Percentiles rank a stretch among this genome's conserved stretches.
Conservation (phyloP, 2,113 vertebrate genomes). For the Ammospiza caudacuta region DNA sequence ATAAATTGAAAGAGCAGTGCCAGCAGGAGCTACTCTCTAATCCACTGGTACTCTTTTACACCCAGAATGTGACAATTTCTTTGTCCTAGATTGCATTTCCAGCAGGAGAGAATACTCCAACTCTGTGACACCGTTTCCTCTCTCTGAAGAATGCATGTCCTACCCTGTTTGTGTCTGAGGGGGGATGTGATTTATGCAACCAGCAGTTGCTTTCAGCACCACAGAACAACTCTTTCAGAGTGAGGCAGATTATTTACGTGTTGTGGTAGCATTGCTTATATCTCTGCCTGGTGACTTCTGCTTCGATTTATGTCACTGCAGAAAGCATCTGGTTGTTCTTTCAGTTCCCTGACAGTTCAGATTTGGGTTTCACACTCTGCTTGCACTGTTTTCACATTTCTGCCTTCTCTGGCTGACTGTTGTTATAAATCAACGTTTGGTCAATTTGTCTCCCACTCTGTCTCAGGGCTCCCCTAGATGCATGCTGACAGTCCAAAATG, state of each 20-base stretch:
- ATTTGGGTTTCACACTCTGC: slow-evolving; percentile 52
- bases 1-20: background rate
- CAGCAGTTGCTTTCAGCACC: slow-evolving; percentile 19
- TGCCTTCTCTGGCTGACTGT: slow-evolving; percentile 25
- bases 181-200: slow-evolving; percentile 22
- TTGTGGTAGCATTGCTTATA: slow-evolving; percentile 7
- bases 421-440: slow-evolving; percentile 49
- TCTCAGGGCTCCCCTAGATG: background rate
- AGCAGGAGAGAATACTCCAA: background rate
- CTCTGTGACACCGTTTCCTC: background rate
- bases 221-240: slow-evolving; percentile 44
- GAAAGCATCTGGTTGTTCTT: slow-evolving; percentile 51
- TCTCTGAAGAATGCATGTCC: background rate
- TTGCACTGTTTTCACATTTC: slow-evolving; percentile 30
- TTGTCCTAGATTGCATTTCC: background rate
- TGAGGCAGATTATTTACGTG: slow-evolving; percentile 39
- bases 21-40: background rate
- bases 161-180: background rate
- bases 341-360: slow-evolving; percentile 49
- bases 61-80: background rate
- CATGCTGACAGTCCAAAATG: background rate
- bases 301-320: slow-evolving; percentile 61
- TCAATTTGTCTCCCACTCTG: slow-evolving; percentile 32
- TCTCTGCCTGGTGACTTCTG: slow-evolving; percentile 50
- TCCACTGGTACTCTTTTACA: background rate